Evolutionary conservation across 2,113 vertebrate genomes (phyloP), one percentile per base, ranked within the genome.

Genomic region (Ophthalmolycus amberensis): DNA sequence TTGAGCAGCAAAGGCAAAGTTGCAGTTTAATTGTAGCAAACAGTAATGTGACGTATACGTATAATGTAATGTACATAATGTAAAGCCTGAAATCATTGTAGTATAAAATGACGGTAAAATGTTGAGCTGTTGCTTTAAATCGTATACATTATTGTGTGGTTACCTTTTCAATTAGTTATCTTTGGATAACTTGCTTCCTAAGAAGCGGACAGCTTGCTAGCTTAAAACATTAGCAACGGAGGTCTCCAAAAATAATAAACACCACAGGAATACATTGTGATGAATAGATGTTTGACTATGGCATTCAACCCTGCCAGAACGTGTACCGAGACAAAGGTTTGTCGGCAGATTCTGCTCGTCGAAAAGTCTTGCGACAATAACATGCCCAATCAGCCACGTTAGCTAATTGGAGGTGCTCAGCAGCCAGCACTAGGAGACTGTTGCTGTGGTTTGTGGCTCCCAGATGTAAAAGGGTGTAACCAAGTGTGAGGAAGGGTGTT

Each of bases 391-490:
- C 46, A 48, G 46, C 22, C 52, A n/a, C 22, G 22, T 54, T 54
- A 54, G 52, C 52, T 54, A 18, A 46, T 14, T 16, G 2, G 46
- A 48, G 46, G 46, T 48, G 46, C 46, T 48, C 46, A 16, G 15
- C 15, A 16, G 32, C 32, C 40, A 46, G 15, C 14, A 16, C 46
- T 48, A 18, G 4, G 15, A 18, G 46, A 16, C 50, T 18, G 50
- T 16, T 60, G 52, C 25, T 65, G 67, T 18, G 50, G 59, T 72
- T 60, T 44, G 77, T 50, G 58, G 40, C 74, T 69, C 75, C 52
- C 77, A 80, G 54, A 82, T 88, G 71, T 78, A 58, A 74, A 60
- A 46, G 79, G 69, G 78, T 80, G 83, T 79, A 84, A 69, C 75
- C 56, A 4, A 73, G 73, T 72, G 80, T 86, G 77, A 80, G 67